phyloP scores from a whole-genome alignment of 2,797 vertebrate genomes.

The Oreochromis mossambicus region DNA sequence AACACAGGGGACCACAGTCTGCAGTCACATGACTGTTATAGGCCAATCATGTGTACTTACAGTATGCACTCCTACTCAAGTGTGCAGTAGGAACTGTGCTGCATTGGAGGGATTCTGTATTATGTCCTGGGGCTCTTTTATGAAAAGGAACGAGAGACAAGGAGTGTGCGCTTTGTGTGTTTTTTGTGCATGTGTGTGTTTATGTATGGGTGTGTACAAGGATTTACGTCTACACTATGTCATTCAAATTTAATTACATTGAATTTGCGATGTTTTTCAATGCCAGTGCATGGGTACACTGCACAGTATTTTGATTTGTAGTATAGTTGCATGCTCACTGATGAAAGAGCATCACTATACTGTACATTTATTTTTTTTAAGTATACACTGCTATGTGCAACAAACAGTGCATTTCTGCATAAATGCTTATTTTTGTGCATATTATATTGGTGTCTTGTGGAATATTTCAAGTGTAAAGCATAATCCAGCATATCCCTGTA shows the following conservation, averaged over 20 bases:
- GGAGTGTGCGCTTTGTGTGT: background rate
- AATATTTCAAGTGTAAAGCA: background rate
- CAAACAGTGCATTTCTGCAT: background rate
- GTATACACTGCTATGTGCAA: background rate
- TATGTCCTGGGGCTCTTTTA: conserved; percentile 30
- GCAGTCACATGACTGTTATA: conserved; percentile 68
- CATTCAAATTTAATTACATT: background rate
- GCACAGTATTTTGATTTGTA: background rate
- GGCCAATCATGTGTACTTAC: conserved; percentile 68
- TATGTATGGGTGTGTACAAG: background rate
- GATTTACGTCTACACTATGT: background rate
- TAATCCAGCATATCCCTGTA: background rate
- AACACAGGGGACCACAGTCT: conserved; percentile 71
- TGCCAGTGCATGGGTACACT: background rate
- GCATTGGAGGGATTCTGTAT: conserved; percentile 45
- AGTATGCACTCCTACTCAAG: conserved; percentile 60
- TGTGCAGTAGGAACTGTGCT: conserved; percentile 65
- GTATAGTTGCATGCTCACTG: background rate
- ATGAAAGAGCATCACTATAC: background rate
- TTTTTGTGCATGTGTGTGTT: background rate
- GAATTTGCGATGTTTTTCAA: background rate
- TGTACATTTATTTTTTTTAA: background rate
- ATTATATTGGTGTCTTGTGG: background rate
- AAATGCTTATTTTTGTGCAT: background rate
- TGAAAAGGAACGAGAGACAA: background rate